Evolutionary conservation across 2,888 invertebrate genomes (phyloP), one percentile per base, ranked within the genome.

Genomic region (Osedax fenrisi): DNA sequence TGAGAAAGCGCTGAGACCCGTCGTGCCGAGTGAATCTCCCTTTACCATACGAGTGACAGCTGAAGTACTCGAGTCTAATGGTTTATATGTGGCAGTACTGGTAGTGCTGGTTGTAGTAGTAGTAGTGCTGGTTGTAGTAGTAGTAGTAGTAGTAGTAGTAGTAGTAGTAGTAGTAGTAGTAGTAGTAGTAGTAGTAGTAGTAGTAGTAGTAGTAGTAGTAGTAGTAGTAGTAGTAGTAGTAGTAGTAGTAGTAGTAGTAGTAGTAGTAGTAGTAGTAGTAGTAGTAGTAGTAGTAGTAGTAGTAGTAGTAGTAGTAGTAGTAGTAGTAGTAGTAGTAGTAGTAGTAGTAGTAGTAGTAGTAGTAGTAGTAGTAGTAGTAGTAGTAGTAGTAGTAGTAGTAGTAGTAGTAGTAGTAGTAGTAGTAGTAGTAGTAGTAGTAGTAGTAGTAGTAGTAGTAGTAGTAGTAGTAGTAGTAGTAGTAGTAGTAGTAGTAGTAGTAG

Each of bases 31-130:
- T 2, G 89, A 91, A 83, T 91, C 89, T 85, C 92, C 92, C 0
- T 96, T 95, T 84, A 91, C 95, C 0, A 90, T 94, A 74, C 86
- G 96, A 77, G 87, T 97, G 21, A 92, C 91, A 0, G 91, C 94
- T 0, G 94, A 96, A 86, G 84, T 84, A 0, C 78, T 84, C 3
- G 94, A 95, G 86, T 94, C 94, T 17, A 95, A 95, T 86, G 95
- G 94, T 91, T 41, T n/a, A n/a, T n/a, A n/a, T n/a, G n/a, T n/a
- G n/a, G n/a, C n/a, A n/a, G n/a, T n/a, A n/a, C n/a, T n/a, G n/a
- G n/a, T n/a, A n/a, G n/a, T n/a, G n/a, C n/a, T n/a, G n/a, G n/a
- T n/a, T n/a, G n/a, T n/a, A n/a, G n/a, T n/a, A n/a, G n/a, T n/a
- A n/a, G n/a, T n/a, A n/a, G n/a, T n/a, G n/a, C n/a, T n/a, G n/a